phyloP scores from a whole-genome alignment of 2,888 invertebrate species.

The Microctonus hyperodae region DNA sequence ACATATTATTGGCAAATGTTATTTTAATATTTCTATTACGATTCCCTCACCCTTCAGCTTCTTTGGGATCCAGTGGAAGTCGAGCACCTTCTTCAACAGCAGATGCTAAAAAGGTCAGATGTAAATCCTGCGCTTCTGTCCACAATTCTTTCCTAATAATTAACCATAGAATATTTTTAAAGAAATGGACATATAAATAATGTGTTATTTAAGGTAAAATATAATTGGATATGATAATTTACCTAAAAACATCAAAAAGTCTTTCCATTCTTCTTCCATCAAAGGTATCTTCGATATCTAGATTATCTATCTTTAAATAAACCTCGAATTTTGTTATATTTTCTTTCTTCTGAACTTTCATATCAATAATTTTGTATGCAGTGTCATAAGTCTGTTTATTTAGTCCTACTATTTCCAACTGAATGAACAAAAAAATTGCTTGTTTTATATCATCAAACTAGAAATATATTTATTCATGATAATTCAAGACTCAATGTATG shows the following conservation, averaged over 20 bases:
- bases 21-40: background rate
- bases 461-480: background rate
- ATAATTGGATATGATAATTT: background rate
- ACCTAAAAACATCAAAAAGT: slow-evolving; percentile 77
- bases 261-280: slow-evolving; percentile 76
- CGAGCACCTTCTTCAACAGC: slow-evolving; percentile 86
- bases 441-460: background rate
- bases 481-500: background rate
- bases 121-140: slow-evolving; percentile 76
- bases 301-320: slow-evolving; percentile 87
- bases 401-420: slow-evolving; percentile 79
- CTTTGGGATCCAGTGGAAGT: slow-evolving; percentile 80
- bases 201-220: background rate
- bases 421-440: slow-evolving; percentile 47
- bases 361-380: slow-evolving; percentile 68
- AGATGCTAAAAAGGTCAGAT: slow-evolving; percentile 84
- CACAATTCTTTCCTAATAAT: slow-evolving; percentile 72
- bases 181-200: background rate
- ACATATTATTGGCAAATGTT: too few relatives aligned
- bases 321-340: slow-evolving; percentile 78
- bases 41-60: slow-evolving; percentile 79
- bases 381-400: slow-evolving; percentile 83
- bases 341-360: slow-evolving; percentile 72
- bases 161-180: background rate
- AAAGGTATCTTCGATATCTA: slow-evolving; percentile 88